A percentile compares a stretch with the other conserved stretches of the same genome.
Evolutionary conservation across 23 tunicate genomes (phyloP).

Genomic region (Clavelina lepadiformis): DNA sequence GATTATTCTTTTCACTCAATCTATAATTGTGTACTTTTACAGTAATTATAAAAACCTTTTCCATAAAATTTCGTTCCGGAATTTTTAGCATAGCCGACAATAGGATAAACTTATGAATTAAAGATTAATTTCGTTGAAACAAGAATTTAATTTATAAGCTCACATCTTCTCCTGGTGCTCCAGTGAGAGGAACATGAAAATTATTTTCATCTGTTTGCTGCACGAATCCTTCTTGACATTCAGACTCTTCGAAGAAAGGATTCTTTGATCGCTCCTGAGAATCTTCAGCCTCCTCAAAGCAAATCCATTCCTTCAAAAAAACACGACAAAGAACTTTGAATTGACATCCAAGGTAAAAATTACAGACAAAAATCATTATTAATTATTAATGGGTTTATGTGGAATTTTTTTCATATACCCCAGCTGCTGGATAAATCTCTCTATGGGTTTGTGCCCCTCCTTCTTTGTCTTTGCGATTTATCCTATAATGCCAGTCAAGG

Average conservation of each 20-base stretch:
- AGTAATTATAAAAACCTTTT: too few relatives aligned
- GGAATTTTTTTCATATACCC: too few relatives aligned
- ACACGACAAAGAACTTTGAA: too few relatives aligned
- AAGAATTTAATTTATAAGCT: slow-evolving; percentile 7
- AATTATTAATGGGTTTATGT: too few relatives aligned
- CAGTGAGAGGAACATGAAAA: slow-evolving; percentile 53
- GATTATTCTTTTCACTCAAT: too few relatives aligned
- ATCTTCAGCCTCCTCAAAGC: slow-evolving; percentile 72
- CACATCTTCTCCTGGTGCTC: slow-evolving; percentile 70
- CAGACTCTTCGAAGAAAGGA: slow-evolving; percentile 33
- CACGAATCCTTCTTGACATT: slow-evolving; percentile 3
- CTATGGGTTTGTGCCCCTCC: slow-evolving; percentile 61
- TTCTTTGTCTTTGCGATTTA: slow-evolving; percentile 76
- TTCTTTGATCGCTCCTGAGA: slow-evolving; percentile 31
- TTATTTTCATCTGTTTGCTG: slow-evolving; percentile 11
- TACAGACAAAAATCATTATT: too few relatives aligned
- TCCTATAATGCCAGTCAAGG: slow-evolving; percentile 89
- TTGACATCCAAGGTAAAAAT: too few relatives aligned
- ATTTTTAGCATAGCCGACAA: too few relatives aligned
- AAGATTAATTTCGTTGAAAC: background rate
- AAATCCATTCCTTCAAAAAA: slow-evolving; percentile 87
- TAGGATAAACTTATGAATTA: too few relatives aligned
- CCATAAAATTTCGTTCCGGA: too few relatives aligned
- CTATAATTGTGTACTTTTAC: too few relatives aligned
- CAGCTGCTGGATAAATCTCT: slow-evolving; percentile 58